phyloP scores from a whole-genome alignment of 1,140 invertebrate species.

The Zophobas morio region DNA sequence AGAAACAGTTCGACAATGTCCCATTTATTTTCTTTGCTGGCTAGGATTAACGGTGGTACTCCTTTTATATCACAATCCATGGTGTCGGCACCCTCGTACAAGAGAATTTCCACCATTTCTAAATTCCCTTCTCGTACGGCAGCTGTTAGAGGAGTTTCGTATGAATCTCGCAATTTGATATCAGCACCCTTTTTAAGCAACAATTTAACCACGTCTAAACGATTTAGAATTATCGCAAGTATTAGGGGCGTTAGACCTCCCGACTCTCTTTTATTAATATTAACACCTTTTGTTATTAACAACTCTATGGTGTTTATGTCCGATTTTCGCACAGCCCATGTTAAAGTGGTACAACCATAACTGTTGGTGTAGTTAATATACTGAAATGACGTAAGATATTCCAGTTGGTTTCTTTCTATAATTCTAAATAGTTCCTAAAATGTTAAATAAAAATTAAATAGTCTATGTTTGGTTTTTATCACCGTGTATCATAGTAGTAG shows the following conservation, averaged over 20 bases:
- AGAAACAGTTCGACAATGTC: not conserved
- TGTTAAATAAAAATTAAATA: too few species aligned
- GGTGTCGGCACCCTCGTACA: not conserved
- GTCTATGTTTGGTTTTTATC: too few species aligned
- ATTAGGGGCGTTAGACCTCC: not conserved
- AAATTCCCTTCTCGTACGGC: not conserved
- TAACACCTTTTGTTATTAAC: not conserved
- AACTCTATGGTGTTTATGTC: not conserved
- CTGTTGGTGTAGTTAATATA: too few species aligned
- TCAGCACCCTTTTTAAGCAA: not conserved
- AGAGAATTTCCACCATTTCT: not conserved
- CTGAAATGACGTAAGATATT: too few species aligned
- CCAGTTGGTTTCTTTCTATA: too few species aligned
- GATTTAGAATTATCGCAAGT: not conserved
- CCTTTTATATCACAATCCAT: not conserved
- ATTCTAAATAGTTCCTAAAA: too few species aligned
- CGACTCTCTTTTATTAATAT: not conserved
- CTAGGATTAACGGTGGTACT: not conserved
- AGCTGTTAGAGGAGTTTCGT: not conserved
- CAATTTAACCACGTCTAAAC: not conserved
- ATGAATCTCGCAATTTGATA: not conserved
- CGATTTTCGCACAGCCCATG: not conserved
- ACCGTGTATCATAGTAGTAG: too few species aligned
- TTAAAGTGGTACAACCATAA: not conserved
- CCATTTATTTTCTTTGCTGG: not conserved